Evolutionary conservation across 1,140 invertebrate genomes (phyloP), one percentile per base, ranked within the genome.

Genomic region (Drosophila lacteicornis): DNA sequence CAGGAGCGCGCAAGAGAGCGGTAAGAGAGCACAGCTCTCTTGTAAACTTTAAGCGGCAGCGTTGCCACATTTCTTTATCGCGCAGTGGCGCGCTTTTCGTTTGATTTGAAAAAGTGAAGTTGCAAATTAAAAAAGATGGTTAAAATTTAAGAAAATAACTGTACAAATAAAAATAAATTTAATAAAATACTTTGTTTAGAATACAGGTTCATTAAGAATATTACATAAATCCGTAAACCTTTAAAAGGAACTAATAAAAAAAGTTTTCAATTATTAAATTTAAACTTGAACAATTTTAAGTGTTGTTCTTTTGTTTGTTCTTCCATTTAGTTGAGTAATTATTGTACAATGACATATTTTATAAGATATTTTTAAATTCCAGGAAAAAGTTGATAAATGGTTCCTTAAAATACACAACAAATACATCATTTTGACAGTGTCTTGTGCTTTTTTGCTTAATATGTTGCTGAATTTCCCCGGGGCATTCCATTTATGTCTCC

Each of bases 1-100:
- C 73, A 87, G 84, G 80, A 87, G 84, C 83, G 73, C 27, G 46
- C 38, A 17, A 63, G 38, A 65, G 66, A 61, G 68, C 33, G 11
- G 25, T 51, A 55, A 68, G 57, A 68, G 70, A 50, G 22, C 19
- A 7, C 2, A 11, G 25, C 65, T 61, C 78, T 80, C 80, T 86
- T 60, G 40, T 71, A 77, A 87, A 87, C 71, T 87, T 87, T 73
- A 65, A 30, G 17, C 47, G 50, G 68, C 45, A 42, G 73, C 40
- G 83, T 77, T 87, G 83, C 83, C 83, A 87, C 83, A 63, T 71
- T 13, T 15, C 19, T 55, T 12, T 15, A 3, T 22, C 11, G 30
- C 12, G 9, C 17, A 33, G 11, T 70, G 67, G 49, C 67, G 67
- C 38, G 67, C 63, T 68, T 56, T 68, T 67, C 12, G 7, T 38